Conservation (phyloP, 2,888 invertebrate genomes). For the Thera britannica region DNA sequence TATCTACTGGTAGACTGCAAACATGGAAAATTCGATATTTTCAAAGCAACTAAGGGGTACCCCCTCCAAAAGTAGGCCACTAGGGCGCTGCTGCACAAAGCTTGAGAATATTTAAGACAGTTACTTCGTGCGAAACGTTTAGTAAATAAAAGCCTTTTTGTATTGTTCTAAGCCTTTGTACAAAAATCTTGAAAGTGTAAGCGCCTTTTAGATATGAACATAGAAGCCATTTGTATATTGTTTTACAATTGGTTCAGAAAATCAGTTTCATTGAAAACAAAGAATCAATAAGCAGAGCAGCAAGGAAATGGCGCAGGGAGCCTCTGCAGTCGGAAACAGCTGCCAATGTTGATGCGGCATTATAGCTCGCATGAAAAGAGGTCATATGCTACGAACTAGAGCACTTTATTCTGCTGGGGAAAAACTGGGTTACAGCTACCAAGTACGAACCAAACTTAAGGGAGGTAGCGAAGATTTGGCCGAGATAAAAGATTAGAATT, state of each 20-base stretch:
- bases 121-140: conserved; percentile 7
- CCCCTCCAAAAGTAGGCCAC: not conserved
- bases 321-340: conserved; percentile 51
- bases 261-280: conserved; percentile 22
- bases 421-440: conserved; percentile 45
- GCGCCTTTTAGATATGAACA: conserved; percentile 1
- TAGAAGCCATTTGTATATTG: not conserved
- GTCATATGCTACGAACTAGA: conserved; percentile 43
- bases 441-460: conserved; percentile 14
- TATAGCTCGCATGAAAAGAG: conserved; percentile 47
- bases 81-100: conserved; percentile 18
- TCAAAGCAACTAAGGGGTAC: not conserved
- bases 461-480: conserved; percentile 17
- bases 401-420: conserved; percentile 37
- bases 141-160: conserved; percentile 9
- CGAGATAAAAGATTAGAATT: conserved; percentile 21
- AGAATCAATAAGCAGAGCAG: conserved; percentile 40
- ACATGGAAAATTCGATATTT: not conserved
- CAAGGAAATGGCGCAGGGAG: conserved; percentile 46
- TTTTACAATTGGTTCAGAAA: conserved; percentile 9
- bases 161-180: conserved; percentile 8
- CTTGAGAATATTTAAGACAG: conserved; percentile 14
- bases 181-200: not conserved
- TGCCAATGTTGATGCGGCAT: conserved; percentile 51
- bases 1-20: too few species aligned